Conservation (phyloP, 64 coral and sea anemone species). For the Pachyseris speciosa region DNA sequence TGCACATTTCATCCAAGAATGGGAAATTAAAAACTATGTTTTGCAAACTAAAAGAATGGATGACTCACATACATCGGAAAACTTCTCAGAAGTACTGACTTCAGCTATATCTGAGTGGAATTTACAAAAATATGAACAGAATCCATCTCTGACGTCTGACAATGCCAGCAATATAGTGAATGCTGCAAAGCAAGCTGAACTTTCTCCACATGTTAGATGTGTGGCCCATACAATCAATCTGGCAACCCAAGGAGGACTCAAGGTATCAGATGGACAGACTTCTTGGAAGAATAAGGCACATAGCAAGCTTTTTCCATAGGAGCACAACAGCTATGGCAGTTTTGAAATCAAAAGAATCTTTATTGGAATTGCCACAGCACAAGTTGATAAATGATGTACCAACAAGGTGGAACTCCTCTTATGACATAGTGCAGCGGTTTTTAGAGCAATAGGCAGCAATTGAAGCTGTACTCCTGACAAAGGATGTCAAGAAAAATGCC, state of each 20-base stretch:
- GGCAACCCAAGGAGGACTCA: not conserved
- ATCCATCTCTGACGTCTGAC: slow-evolving; percentile 11
- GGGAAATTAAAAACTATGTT: not conserved
- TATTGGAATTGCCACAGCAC: slow-evolving; percentile 28
- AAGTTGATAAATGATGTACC: not conserved
- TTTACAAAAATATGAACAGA: slow-evolving; percentile 22
- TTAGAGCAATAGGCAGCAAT: slow-evolving; percentile 7
- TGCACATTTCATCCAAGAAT: not conserved
- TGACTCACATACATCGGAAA: not conserved
- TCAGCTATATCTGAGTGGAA: slow-evolving; percentile 10
- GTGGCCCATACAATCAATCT: slow-evolving; percentile 30
- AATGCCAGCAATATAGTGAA: not conserved
- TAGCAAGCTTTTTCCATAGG: slow-evolving; percentile 25
- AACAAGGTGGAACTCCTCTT: slow-evolving; percentile 16
- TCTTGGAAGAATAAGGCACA: slow-evolving; percentile 1
- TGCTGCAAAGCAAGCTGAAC: not conserved
- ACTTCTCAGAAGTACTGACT: not conserved
- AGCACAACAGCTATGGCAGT: slow-evolving; percentile 8
- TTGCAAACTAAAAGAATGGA: not conserved
- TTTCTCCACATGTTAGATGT: not conserved
- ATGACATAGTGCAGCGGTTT: not conserved
- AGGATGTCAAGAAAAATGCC: slow-evolving; percentile 2
- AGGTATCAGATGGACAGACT: slow-evolving; percentile 2
- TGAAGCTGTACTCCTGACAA: not conserved
- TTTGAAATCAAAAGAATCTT: slow-evolving; percentile 11